Conservation (phyloP, 1,140 invertebrate genomes). For the Macrotrachela quadricornifera region DNA sequence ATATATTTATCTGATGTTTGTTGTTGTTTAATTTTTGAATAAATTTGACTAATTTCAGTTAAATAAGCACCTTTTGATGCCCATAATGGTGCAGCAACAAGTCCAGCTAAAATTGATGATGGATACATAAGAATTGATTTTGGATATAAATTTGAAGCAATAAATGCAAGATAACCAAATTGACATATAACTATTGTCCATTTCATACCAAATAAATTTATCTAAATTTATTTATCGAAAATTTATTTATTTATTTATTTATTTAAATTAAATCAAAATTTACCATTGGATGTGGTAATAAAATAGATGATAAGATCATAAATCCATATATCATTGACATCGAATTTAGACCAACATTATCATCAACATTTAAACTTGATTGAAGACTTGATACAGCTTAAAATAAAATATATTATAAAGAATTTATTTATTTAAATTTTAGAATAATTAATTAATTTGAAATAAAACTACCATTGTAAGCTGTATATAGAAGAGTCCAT, state of each 20-base stretch:
- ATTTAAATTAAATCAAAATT: no score
- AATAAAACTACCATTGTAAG: background rate
- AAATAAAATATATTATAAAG: no score
- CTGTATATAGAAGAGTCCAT: slow-evolving; percentile 4
- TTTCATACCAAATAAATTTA: slow-evolving; percentile 70
- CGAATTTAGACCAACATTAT: slow-evolving; percentile 16
- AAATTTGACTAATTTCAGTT: slow-evolving; percentile 65
- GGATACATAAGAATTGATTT: slow-evolving; percentile 32
- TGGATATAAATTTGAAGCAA: slow-evolving; percentile 72
- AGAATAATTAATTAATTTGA: background rate
- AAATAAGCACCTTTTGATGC: slow-evolving; percentile 82
- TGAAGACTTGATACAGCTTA: slow-evolving; percentile 2
- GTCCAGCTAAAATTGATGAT: background rate
- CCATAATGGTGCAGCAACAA: slow-evolving; percentile 85
- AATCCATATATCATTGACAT: slow-evolving; percentile 65
- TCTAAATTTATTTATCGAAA: slow-evolving; percentile 18
- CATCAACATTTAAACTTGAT: slow-evolving; percentile 5
- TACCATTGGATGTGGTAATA: slow-evolving; percentile 47
- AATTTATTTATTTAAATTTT: no score
- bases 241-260: no score
- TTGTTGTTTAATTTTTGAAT: slow-evolving; percentile 32
- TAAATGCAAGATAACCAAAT: slow-evolving; percentile 74
- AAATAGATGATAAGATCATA: slow-evolving; percentile 68
- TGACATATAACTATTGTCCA: slow-evolving; percentile 76
- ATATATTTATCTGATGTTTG: slow-evolving; percentile 67